Evolutionary conservation across 2,797 vertebrate genomes (phyloP).

Genomic region (Oceanodroma leucorhoa): DNA sequence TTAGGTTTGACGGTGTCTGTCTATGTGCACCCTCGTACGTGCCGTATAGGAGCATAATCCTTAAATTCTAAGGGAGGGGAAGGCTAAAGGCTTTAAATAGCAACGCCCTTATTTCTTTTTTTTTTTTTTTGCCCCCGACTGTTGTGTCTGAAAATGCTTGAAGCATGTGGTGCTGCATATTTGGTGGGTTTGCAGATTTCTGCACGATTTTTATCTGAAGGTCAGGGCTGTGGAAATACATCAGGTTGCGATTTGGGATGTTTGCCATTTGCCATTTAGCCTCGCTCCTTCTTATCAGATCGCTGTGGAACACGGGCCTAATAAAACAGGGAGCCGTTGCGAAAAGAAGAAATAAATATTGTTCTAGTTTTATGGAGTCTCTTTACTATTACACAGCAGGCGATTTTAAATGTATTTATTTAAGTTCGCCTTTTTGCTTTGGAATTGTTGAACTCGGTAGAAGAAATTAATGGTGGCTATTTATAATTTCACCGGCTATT

Average conservation of each 20-base stretch:
- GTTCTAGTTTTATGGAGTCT: conserved; percentile 30
- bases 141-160: conserved; percentile 61
- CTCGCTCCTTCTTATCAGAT: conserved; percentile 73
- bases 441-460: background rate
- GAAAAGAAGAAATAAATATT: conserved; percentile 57
- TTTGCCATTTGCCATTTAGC: conserved; percentile 74
- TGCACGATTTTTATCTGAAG: conserved; percentile 69
- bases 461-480: background rate
- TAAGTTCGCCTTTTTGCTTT: conserved; percentile 23
- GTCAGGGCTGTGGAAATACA: conserved; percentile 74
- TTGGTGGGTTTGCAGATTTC: conserved; percentile 71
- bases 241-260: conserved; percentile 69
- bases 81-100: conserved; percentile 44
- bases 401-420: conserved; percentile 45
- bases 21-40: background rate
- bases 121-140: conserved; percentile 1
- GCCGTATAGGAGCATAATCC: background rate
- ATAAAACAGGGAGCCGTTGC: conserved; percentile 62
- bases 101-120: conserved; percentile 30
- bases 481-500: background rate
- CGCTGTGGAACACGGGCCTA: conserved; percentile 51
- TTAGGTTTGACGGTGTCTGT: background rate
- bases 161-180: conserved; percentile 55
- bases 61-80: conserved; percentile 32
- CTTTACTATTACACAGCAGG: conserved; percentile 33